Conservation (phyloP, 2,113 vertebrate species). For the Sterna hirundo region DNA sequence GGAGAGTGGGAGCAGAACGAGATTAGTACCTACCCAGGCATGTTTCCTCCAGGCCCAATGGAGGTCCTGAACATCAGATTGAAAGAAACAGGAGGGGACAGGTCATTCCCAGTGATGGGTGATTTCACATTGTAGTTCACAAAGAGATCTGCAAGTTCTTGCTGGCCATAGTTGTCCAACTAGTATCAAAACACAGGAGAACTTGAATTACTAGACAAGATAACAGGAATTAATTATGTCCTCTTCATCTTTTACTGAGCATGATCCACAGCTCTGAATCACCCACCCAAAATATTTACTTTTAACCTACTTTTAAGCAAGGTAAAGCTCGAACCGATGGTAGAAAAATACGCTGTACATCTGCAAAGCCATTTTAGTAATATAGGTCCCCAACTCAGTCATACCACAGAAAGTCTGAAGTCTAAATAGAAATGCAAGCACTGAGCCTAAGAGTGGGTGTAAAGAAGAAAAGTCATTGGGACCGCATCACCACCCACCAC, state of each 20-base stretch:
- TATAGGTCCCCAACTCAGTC: not conserved
- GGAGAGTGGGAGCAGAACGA: not conserved
- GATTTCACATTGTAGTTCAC: constrained; percentile 95
- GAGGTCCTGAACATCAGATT: constrained; percentile 99
- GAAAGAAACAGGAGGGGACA: constrained; percentile 91
- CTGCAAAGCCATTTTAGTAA: not conserved
- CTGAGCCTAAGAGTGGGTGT: not conserved
- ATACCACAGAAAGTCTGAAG: not conserved
- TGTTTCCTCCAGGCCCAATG: constrained; percentile 96
- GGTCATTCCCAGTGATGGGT: constrained; percentile 92
- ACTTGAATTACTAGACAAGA: not conserved
- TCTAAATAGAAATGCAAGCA: not conserved
- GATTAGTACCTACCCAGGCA: constrained; percentile 84
- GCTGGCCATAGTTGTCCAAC: constrained; percentile 95
- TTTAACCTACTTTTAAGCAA: not conserved
- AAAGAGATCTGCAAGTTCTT: constrained; percentile 91
- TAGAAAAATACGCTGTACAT: not conserved
- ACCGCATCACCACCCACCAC: constrained; percentile 31
- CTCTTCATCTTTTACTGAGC: not conserved
- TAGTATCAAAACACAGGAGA: constrained; percentile 53
- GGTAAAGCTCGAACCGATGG: not conserved
- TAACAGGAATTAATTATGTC: not conserved
- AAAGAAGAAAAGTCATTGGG: not conserved
- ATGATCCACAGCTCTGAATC: not conserved
- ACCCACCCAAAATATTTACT: not conserved